Evolutionary conservation across 2,888 invertebrate genomes (phyloP).

Genomic region (Drosophila pseudotalamancana): DNA sequence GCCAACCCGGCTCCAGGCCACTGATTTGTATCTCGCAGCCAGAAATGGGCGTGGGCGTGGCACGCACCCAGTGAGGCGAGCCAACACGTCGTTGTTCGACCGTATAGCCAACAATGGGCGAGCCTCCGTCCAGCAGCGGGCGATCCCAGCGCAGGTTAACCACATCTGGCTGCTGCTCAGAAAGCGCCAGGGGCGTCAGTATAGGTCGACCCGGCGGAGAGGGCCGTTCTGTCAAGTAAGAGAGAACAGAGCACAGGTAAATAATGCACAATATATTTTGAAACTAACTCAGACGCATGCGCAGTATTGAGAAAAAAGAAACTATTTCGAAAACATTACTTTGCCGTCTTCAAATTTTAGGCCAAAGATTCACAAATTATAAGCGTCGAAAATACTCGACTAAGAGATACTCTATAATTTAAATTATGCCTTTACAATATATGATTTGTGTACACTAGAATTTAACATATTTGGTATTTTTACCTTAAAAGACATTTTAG

Average conservation of each 20-base stretch:
- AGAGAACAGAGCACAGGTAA: constrained; percentile 29
- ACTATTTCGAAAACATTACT: constrained; percentile 66
- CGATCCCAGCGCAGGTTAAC: constrained; percentile 93
- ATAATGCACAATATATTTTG: constrained; percentile 14
- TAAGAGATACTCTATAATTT: background rate
- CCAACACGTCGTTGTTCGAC: constrained; percentile 91
- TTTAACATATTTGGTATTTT: no score
- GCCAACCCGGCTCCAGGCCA: constrained; percentile 93
- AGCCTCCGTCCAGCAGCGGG: constrained; percentile 93
- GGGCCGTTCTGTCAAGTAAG: constrained; percentile 87
- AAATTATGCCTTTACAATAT: no score
- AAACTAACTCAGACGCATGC: constrained; percentile 26
- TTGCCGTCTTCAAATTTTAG: constrained; percentile 59
- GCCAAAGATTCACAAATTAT: constrained; percentile 53
- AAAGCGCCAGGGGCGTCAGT: constrained; percentile 89
- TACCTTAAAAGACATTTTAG: no score
- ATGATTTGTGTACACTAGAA: no score
- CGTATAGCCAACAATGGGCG: constrained; percentile 92
- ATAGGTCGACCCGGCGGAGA: constrained; percentile 93
- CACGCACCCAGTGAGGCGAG: constrained; percentile 93
- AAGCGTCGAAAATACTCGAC: background rate
- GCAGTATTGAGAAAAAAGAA: constrained; percentile 8
- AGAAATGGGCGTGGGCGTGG: constrained; percentile 89
- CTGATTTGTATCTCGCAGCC: constrained; percentile 91
- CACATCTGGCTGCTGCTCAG: constrained; percentile 91